Conservation (phyloP, 2,797 vertebrate species). For the Heterohyrax brucei region DNA sequence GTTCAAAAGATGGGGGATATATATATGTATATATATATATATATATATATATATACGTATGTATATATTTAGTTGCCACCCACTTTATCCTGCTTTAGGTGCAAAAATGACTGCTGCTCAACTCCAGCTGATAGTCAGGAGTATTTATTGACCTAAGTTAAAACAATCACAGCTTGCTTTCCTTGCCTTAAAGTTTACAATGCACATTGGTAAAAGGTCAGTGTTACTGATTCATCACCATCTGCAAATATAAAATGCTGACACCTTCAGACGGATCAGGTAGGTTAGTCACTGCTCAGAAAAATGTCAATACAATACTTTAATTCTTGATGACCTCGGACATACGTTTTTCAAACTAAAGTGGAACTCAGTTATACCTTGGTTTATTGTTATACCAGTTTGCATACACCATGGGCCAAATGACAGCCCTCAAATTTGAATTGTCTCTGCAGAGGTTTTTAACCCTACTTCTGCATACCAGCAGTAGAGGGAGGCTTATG, state of each 20-base stretch:
- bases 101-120: constrained; percentile 77
- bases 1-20: constrained; percentile 68
- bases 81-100: constrained; percentile 72
- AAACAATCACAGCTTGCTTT: constrained; percentile 74
- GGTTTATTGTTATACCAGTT: constrained; percentile 21
- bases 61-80: constrained; percentile 50
- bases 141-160: constrained; percentile 74
- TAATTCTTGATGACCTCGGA: constrained; percentile 68
- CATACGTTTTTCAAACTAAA: constrained; percentile 13
- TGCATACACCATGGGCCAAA: neutral
- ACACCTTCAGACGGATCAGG: constrained; percentile 13
- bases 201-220: constrained; percentile 64
- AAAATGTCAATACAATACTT: constrained; percentile 40
- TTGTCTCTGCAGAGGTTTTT: neutral
- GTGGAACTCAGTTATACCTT: constrained; percentile 24
- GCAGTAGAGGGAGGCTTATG: constrained; percentile 40
- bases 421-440: constrained; percentile 27
- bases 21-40: neutral
- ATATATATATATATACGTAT: neutral
- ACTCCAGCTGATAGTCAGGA: constrained; percentile 67
- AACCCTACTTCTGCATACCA: constrained; percentile 31
- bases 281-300: neutral
- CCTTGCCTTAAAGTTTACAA: constrained; percentile 70
- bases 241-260: constrained; percentile 71
- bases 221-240: constrained; percentile 69